Base-by-base conservation (phyloP, 2,113 vertebrate genomes). In the Lophochroa leadbeateri region DNA sequence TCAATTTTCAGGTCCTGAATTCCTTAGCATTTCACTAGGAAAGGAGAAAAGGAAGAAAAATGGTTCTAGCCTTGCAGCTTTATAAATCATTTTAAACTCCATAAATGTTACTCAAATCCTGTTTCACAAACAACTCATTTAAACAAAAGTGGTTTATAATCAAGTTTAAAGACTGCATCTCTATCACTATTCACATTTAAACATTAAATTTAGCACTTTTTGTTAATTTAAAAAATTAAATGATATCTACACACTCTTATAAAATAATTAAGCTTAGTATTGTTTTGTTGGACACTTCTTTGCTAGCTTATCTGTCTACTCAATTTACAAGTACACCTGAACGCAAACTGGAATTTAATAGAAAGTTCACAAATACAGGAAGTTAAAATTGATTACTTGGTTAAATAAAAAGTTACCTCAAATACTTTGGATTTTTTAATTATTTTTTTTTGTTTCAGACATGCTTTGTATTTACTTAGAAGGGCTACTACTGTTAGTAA, bases 171-270 rank as follows among this genome's bases (percentile, higher is more conserved):
- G 33, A 63, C 23, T 27, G 28, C 55, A 71, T 85, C 55, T 69
- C 43, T 82, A 39, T 29, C 20, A 80, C 35, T 50, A 16, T 52
- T 37, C 15, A 64, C 13, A 58, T 57, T 74, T 74, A 72, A 76
- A 47, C 49, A 58, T 17, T 2, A 79, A 68, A 63, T 85, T 15
- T 18, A 64, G 17, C 23, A 43, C 16, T 49, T 69, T 61, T 27
- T 55, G 12, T 64, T 68, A 85, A 60, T 17, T 25, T 31, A 89
- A 85, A 88, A 50, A 81, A 3, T 4, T 43, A 57, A 58, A 18
- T 5, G 1, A 6, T 49, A 74, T n/a, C 28, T 49, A 53, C 25
- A 43, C 0, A 0, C 19, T 78, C 19, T 78, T 47, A 75, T 7
- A 82, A 49, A 75, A 69, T 71, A 63, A 58, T 29, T 41, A 35